Conservation (phyloP, 30 jellyfish, hydroid and myxozoan genomes). For the Catostylus mosaicus region DNA sequence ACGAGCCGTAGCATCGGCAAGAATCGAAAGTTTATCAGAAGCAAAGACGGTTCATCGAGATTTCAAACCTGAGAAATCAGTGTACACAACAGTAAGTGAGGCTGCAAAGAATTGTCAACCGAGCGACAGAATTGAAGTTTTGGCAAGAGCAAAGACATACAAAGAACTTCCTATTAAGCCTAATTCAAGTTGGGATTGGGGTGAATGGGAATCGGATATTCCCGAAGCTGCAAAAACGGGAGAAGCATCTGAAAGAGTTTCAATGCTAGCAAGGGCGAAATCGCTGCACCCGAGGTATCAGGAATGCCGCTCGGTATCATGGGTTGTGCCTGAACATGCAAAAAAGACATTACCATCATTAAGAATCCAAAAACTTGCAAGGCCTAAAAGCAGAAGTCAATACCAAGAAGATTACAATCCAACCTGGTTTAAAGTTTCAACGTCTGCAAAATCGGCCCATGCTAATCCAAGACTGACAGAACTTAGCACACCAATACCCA, state of each 20-base stretch:
- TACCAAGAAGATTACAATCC: constrained; percentile 82
- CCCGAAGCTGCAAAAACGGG: constrained; percentile 91
- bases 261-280: constrained; percentile 81
- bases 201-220: constrained; percentile 97
- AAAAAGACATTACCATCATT: constrained; percentile 79
- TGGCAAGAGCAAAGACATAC: constrained; percentile 80
- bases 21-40: constrained; percentile 70
- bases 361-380: constrained; percentile 87
- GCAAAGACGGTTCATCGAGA: constrained; percentile 78
- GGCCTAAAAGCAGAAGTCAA: constrained; percentile 88
- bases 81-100: constrained; percentile 75
- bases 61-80: constrained; percentile 80
- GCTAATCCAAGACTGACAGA: constrained; percentile 83
- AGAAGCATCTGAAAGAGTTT: constrained; percentile 84
- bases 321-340: constrained; percentile 81
- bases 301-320: constrained; percentile 80
- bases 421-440: constrained; percentile 75
- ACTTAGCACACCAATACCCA: constrained; percentile 85
- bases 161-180: constrained; percentile 86
- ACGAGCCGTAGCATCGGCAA: constrained; percentile 61
- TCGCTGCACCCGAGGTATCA: constrained; percentile 67
- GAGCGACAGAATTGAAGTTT: constrained; percentile 69
- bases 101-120: constrained; percentile 84
- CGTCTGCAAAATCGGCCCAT: constrained; percentile 80
- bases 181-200: constrained; percentile 94